Evolutionary conservation across 2,888 invertebrate genomes (phyloP), one percentile per base, ranked within the genome.

Genomic region (Thalpophila matura): DNA sequence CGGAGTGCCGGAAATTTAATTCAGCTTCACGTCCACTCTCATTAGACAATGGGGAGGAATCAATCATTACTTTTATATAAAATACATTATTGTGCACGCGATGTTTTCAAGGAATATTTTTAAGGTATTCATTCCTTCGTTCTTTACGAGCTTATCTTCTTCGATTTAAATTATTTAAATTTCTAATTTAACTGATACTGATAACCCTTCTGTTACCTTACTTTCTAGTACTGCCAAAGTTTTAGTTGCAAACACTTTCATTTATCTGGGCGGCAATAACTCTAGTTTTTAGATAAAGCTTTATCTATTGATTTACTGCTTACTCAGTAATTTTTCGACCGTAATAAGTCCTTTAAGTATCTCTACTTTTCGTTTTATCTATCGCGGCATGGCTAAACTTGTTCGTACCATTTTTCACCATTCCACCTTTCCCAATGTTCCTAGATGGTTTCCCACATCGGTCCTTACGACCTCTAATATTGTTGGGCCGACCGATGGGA

Each of bases 1-100:
- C 80, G 51, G 80, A 85, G 85, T 83, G 84, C 80, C 85, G 86
- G 85, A 87, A 86, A 89, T 90, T 90, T 87, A 86, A 89, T 87
- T 87, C 74, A 74, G 79, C 74, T 81, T 69, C 77, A 81, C 80
- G 86, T 87, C 85, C 86, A 85, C 81, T 85, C 84, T 85, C 84
- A 86, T 89, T 87, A 88, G 83, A 79, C 69, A 77, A 81, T 82
- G 80, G 79, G 79, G 82, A 77, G 81, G 77, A 83, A 85, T 87
- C 85, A 86, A 89, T 89, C 84, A 85, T 85, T 85, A 81, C n/a
- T 84, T 85, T 79, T 78, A 77, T 81, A 80, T 68, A 40, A 67
- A 60, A 10, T 60, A 14, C 50, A 60, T 61, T 53, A 63, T 46
- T 43, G 10, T 42, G 43, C 24, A 59, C 27, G 40, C 56, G 18